Conservation (phyloP, 2,888 invertebrate species). For the Hyalella azteca region DNA sequence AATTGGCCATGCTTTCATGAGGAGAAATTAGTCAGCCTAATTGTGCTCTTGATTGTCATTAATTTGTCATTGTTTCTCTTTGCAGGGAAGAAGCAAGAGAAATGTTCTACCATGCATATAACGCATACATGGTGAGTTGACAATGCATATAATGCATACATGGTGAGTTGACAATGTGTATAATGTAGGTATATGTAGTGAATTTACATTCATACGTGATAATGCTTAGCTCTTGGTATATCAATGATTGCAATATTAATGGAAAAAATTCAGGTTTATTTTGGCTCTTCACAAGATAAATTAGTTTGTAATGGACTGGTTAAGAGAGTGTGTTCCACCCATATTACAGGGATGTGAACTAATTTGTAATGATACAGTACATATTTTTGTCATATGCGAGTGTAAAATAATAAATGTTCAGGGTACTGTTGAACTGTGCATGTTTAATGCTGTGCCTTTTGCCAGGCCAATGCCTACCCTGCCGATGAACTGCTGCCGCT, state of each 20-base stretch:
- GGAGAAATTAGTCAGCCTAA: too few species aligned
- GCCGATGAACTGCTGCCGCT: conserved; percentile 98
- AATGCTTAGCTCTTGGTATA: too few species aligned
- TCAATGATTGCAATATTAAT: too few species aligned
- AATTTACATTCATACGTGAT: too few species aligned
- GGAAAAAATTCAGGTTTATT: too few species aligned
- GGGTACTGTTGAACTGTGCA: neutral
- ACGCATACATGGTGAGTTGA: conserved; percentile 82
- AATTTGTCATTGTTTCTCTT: conserved; percentile 60
- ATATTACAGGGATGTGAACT: neutral
- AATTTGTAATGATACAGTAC: conserved; percentile 25
- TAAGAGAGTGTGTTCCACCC: too few species aligned
- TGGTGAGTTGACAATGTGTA: conserved; percentile 85
- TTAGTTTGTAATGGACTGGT: too few species aligned
- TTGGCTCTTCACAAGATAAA: too few species aligned
- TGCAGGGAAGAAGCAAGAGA: conserved; percentile 85
- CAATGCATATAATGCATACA: conserved; percentile 93
- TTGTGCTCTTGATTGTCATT: too few species aligned
- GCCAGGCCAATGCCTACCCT: conserved; percentile 86
- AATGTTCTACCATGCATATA: conserved; percentile 97
- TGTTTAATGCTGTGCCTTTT: conserved; percentile 45
- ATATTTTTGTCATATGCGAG: neutral
- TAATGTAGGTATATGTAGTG: too few species aligned
- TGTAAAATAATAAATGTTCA: neutral
- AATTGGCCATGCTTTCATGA: too few species aligned